phyloP scores from a whole-genome alignment of 2,888 invertebrate species.

The Pteria penguin region DNA sequence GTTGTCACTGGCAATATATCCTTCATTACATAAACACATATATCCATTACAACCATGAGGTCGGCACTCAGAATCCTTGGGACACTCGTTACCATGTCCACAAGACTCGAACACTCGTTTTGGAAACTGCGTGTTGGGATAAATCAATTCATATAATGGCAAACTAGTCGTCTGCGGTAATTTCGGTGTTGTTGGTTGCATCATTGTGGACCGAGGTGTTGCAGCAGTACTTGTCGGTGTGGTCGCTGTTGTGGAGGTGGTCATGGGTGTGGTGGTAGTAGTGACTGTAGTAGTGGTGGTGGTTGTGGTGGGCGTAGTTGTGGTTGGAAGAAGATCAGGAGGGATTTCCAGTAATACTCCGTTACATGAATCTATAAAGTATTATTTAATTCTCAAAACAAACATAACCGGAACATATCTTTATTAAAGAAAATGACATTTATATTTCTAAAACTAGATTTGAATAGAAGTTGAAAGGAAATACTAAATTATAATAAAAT shows the following conservation, averaged over 20 bases:
- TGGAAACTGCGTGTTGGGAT: background rate
- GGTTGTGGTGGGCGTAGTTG: background rate
- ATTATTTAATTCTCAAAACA: too few species aligned
- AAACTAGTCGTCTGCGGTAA: background rate
- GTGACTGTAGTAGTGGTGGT: background rate
- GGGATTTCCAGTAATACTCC: constrained; percentile 17
- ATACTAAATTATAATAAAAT: too few species aligned
- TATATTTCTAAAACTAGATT: background rate
- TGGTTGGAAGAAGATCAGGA: constrained; percentile 5
- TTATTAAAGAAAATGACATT: background rate
- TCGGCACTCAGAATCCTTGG: constrained; percentile 50
- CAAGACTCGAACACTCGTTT: constrained; percentile 45
- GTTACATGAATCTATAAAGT: constrained; percentile 19
- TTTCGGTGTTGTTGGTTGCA: background rate
- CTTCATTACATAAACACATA: constrained; percentile 56
- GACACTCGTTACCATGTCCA: constrained; percentile 49
- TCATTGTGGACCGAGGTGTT: background rate
- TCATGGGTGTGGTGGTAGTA: background rate
- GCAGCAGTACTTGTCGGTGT: background rate
- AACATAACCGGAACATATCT: too few species aligned
- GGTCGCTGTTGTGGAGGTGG: background rate
- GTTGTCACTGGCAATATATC: constrained; percentile 50
- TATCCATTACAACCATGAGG: constrained; percentile 58
- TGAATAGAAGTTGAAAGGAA: background rate
- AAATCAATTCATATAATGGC: background rate